phyloP scores from a whole-genome alignment of 2,797 vertebrate species.

The Semaprochilodus insignis region DNA sequence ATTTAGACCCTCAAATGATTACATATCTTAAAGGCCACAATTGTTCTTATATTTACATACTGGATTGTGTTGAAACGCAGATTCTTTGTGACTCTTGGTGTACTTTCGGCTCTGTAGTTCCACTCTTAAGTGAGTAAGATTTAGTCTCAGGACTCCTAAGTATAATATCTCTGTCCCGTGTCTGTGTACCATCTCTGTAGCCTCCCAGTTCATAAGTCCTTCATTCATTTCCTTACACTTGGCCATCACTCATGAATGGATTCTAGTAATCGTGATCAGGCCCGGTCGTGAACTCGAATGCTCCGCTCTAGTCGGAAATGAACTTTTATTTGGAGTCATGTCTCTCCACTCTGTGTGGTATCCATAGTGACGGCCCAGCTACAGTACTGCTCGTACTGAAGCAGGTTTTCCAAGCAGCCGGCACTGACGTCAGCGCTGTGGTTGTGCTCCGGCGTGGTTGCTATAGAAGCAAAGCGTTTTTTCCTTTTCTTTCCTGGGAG shows the following conservation, averaged over 20 bases:
- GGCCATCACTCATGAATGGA: background rate
- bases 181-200: no score
- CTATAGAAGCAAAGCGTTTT: conserved; percentile 56
- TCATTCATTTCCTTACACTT: background rate
- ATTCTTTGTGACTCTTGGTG: no score
- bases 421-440: conserved; percentile 58
- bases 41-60: no score
- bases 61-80: no score
- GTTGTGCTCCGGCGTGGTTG: conserved; percentile 56
- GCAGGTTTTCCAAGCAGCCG: conserved; percentile 65
- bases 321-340: conserved; percentile 14
- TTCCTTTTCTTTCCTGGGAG: conserved; percentile 38
- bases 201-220: no score
- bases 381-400: conserved; percentile 15
- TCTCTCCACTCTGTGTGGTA: background rate
- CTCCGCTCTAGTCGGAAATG: background rate
- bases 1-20: no score
- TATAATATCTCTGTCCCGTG: no score
- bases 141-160: no score
- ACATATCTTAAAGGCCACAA: no score
- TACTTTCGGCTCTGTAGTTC: no score
- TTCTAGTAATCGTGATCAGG: background rate
- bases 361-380: background rate
- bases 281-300: conserved; percentile 4
- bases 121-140: no score